A percentile compares a stretch with the other conserved stretches of the same genome.
phyloP scores from a whole-genome alignment of 1,140 invertebrate species.

The Venustaconcha ellipsiformis region DNA sequence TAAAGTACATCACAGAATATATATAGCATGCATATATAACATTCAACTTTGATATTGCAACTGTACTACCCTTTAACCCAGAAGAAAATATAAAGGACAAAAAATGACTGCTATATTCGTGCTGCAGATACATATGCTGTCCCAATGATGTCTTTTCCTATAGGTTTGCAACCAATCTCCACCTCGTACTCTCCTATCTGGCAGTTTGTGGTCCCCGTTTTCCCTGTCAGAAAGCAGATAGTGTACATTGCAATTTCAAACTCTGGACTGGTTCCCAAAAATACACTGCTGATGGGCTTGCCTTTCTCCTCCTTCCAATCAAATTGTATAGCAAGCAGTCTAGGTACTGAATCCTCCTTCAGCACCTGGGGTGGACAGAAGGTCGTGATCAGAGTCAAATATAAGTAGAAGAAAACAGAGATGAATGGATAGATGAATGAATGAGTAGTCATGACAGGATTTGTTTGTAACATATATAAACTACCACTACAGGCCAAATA shows the following conservation, averaged over 20 bases:
- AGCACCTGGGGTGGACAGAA: slow-evolving; percentile 14
- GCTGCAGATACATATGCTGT: slow-evolving; percentile 60
- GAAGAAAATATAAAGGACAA: too few species aligned
- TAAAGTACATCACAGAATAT: too few species aligned
- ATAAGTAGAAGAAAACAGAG: too few species aligned
- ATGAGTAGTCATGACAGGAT: too few species aligned
- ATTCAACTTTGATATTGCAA: too few species aligned
- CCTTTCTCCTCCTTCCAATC: slow-evolving; percentile 53
- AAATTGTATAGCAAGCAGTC: slow-evolving; percentile 66
- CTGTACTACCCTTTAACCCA: too few species aligned
- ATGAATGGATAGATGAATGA: too few species aligned
- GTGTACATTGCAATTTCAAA: slow-evolving; percentile 93
- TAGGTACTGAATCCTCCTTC: slow-evolving; percentile 53
- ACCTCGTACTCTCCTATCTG: slow-evolving; percentile 64
- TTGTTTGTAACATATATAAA: too few species aligned
- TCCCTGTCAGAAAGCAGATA: slow-evolving; percentile 59
- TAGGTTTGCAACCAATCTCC: slow-evolving; percentile 53
- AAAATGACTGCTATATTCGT: slow-evolving; percentile 29
- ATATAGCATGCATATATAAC: too few species aligned
- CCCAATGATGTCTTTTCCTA: slow-evolving; percentile 48
- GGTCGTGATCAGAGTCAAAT: too few species aligned
- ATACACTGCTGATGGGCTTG: slow-evolving; percentile 70
- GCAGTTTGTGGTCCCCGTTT: slow-evolving; percentile 39
- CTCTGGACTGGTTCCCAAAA: slow-evolving; percentile 93
- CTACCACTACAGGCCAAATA: too few species aligned